These are phyloP conservation scores for Lasioglossum zephyrum DNA, from an alignment of 2,888 invertebrate species.

Conservation along the genomic window DNA sequence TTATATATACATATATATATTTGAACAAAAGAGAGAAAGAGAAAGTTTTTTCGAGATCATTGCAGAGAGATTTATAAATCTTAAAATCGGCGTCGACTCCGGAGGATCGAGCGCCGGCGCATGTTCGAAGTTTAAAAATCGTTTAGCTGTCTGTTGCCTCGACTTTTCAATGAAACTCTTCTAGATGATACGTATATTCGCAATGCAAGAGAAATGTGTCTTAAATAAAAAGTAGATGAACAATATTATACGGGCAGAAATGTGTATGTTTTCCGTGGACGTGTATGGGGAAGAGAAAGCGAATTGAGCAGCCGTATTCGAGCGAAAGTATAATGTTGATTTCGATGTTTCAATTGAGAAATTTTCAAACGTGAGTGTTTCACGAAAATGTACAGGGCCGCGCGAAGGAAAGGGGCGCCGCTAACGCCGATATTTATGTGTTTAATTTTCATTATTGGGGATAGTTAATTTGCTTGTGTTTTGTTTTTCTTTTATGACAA, in stretches of 20 bases:
- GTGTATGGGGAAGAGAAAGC: not conserved
- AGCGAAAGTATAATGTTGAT: not conserved
- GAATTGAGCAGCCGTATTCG: conserved; percentile 14
- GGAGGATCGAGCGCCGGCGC: conserved; percentile 13
- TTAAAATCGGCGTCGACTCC: conserved; percentile 30
- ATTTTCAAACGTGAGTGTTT: not conserved
- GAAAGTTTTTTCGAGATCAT: conserved; percentile 24
- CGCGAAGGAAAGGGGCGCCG: no score
- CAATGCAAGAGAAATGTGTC: conserved; percentile 15
- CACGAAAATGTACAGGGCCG: not conserved
- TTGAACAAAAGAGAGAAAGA: conserved; percentile 14
- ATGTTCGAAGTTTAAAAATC: conserved; percentile 10
- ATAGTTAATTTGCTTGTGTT: no score
- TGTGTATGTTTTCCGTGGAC: not conserved
- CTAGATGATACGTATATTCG: not conserved
- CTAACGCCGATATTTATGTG: no score
- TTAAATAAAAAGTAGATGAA: conserved; percentile 3
- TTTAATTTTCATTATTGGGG: no score
- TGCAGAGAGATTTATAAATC: conserved; percentile 37
- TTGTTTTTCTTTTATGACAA: no score
- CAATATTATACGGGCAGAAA: not conserved
- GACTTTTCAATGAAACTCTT: conserved; percentile 11
- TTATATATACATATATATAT: conserved; percentile 29
- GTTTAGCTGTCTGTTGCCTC: conserved; percentile 21
- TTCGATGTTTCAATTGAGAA: not conserved